phyloP scores from a whole-genome alignment of 2,113 vertebrate species.

The Hippolais icterina region DNA sequence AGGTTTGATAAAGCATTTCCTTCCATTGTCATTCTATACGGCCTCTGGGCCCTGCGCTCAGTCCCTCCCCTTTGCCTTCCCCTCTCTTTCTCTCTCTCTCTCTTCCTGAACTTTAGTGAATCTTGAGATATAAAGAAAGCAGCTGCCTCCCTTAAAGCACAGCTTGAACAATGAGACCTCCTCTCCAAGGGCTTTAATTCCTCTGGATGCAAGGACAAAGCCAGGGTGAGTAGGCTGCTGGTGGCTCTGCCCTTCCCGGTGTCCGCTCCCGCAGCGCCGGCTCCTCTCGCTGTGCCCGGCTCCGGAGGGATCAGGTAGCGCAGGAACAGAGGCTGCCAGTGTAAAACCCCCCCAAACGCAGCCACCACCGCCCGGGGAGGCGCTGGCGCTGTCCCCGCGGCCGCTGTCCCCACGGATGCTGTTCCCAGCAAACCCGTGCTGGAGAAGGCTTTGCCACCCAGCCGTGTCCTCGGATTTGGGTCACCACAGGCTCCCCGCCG shows the following conservation, averaged over 20 bases:
- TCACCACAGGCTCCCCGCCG: rapidly evolving
- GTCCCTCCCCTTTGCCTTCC: conserved; percentile 64
- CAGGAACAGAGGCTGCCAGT: not conserved
- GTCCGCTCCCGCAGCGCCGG: not conserved
- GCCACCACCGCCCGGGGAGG: rapidly evolving
- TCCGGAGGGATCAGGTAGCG: rapidly evolving
- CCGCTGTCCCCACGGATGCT: rapidly evolving
- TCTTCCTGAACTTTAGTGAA: conserved; percentile 61
- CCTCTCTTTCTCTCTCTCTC: conserved; percentile 14
- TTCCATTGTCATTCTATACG: conserved; percentile 73
- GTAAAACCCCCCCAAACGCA: not conserved
- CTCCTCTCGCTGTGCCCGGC: not conserved
- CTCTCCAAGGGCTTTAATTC: conserved; percentile 38
- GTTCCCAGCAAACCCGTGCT: rapidly evolving
- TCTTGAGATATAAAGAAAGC: conserved; percentile 63
- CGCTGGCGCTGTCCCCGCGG: rapidly evolving
- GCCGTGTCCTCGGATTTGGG: not conserved
- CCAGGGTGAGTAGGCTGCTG: conserved; percentile 45
- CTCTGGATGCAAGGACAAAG: conserved; percentile 67
- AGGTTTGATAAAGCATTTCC: conserved; percentile 74
- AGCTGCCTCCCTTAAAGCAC: conserved; percentile 22
- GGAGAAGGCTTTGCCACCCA: not conserved
- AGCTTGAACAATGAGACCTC: conserved; percentile 47
- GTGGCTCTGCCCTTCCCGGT: not conserved
- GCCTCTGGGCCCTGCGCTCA: conserved; percentile 55